These are phyloP conservation scores for Neomorphus geoffroyi DNA, from an alignment of 2,797 vertebrate genomes.

Conservation along the genomic window DNA sequence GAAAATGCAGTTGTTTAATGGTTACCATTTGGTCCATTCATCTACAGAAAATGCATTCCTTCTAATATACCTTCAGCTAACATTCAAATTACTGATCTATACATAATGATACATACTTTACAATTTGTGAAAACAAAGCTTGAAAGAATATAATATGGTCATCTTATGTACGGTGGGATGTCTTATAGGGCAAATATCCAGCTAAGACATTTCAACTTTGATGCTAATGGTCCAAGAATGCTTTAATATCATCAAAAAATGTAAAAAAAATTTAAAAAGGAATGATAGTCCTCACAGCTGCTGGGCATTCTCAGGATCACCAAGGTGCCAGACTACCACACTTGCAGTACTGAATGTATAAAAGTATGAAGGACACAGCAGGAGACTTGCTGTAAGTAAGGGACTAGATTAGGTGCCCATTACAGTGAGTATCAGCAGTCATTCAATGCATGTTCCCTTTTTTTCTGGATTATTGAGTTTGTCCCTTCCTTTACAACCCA, in stretches of 20 bases:
- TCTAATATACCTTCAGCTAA: conserved; percentile 63
- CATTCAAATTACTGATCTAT: conserved; percentile 71
- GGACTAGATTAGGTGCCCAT: conserved; percentile 1
- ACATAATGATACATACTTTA: conserved; percentile 78
- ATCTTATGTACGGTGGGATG: conserved; percentile 53
- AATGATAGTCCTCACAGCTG: conserved; percentile 69
- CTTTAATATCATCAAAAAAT: conserved; percentile 64
- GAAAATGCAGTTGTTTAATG: conserved; percentile 53
- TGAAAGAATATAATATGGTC: conserved; percentile 70
- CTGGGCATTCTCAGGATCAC: conserved; percentile 58
- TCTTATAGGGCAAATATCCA: conserved; percentile 63
- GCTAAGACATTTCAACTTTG: conserved; percentile 69
- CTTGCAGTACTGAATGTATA: conserved; percentile 43
- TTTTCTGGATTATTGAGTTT: neutral
- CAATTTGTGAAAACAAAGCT: conserved; percentile 74
- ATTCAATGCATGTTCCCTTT: conserved; percentile 44
- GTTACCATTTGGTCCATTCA: conserved; percentile 68
- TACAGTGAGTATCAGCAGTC: neutral
- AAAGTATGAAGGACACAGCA: conserved; percentile 48
- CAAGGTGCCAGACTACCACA: conserved; percentile 37
- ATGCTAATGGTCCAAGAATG: conserved; percentile 72
- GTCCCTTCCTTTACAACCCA: conserved; percentile 36
- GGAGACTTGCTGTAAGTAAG: conserved; percentile 46
- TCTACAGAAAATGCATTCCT: conserved; percentile 72
- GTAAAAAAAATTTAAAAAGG: conserved; percentile 76